phyloP scores from a whole-genome alignment of 1,140 invertebrate species.

The Epicauta chinensis region DNA sequence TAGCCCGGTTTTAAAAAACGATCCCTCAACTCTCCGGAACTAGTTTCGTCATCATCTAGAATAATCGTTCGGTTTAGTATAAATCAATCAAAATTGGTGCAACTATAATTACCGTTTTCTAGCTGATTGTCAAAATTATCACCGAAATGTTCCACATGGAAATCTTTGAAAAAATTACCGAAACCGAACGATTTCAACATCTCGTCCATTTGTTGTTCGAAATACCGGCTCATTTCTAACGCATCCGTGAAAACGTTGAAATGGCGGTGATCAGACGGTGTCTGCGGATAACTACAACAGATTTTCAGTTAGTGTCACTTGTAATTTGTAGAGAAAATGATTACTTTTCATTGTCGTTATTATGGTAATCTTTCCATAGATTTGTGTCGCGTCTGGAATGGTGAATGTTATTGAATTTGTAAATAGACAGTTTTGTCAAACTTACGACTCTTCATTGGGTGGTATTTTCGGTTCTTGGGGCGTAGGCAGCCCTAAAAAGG shows the following conservation, averaged over 20 bases:
- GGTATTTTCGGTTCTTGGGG: no score
- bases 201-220: slow-evolving; percentile 44
- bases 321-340: no score
- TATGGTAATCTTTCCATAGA: no score
- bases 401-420: no score
- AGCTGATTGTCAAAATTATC: background rate
- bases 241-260: slow-evolving; percentile 45
- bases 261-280: background rate
- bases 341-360: no score
- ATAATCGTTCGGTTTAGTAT: background rate
- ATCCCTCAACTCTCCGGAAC: slow-evolving; percentile 38
- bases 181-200: slow-evolving; percentile 38
- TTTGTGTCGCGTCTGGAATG: no score
- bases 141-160: slow-evolving; percentile 22
- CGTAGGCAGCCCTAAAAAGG: no score
- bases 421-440: no score
- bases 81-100: slow-evolving; percentile 3
- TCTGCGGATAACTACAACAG: no score
- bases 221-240: slow-evolving; percentile 45
- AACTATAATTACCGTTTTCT: slow-evolving; percentile 2
- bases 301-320: no score
- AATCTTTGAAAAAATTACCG: slow-evolving; percentile 20
- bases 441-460: no score
- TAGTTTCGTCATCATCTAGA: background rate
- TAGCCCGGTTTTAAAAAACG: slow-evolving; percentile 44